Base-by-base conservation (phyloP, 2,113 vertebrate species). In the Neomonachus schauinslandi region DNA sequence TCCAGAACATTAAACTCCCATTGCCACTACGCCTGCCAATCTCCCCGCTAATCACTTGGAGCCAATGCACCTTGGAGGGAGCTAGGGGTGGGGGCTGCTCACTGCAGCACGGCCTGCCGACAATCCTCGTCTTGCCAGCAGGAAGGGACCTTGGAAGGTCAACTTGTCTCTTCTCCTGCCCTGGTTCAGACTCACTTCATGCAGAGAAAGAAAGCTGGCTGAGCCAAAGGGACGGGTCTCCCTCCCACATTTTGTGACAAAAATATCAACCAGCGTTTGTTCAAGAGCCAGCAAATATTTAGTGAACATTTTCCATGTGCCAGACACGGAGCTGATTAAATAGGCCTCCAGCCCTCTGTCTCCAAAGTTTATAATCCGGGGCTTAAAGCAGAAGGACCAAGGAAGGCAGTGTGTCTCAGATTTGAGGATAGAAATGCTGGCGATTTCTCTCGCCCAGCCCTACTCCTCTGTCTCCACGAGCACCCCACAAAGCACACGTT, bases 1-100 rank as follows among this genome's bases (percentile, higher is more conserved):
- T 98, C 96, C 96, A 97, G 97, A 97, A 97, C 94, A 97, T 97
- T 98, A 97, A 97, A 95, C 81, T 95, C 88, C 96, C 91, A 93
- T 87, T 81, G 94, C 93, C 77, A 65, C 72, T 69, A 18, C 61
- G 82, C 91, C 93, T 97, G 97, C 93, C 97, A 96, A 80, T 89
- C 94, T 97, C 61, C 55, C 55, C 18, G 67, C 93, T 97, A 96
- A 97, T 97, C 77, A 74, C 72, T 89, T 91, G 74, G 53, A 94
- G 89, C 84, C 95, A 28, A 9, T 19, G 39, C 21, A 46, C 46
- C 84, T 92, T 14, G 0, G 19, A 59, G 65, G 80, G 33, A 67
- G 22, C 28, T 0, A 0, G 4, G 9, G 33, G 36, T 36, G 65
- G 76, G 63, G 53, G 9, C 9, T 3, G 42, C 63, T 39, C 57